Conservation (phyloP, 2,113 vertebrate genomes). For the Nesogale talazaci region DNA sequence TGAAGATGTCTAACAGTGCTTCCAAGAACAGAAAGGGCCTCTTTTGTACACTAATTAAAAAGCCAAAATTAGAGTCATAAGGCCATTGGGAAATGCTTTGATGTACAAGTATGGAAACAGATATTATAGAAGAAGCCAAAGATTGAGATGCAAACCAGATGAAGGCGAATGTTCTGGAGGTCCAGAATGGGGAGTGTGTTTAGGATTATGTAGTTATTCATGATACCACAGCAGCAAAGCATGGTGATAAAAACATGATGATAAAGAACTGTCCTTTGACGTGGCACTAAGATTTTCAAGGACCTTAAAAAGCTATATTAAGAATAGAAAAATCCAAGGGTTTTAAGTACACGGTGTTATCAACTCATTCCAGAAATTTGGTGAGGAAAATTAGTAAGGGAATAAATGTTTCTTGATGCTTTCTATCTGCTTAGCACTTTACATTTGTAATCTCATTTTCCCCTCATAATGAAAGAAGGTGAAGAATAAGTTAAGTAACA, state of each 20-base stretch:
- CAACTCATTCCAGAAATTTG: constrained; percentile 8
- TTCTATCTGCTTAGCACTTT: not conserved
- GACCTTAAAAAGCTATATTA: not conserved
- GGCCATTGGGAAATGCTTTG: constrained; percentile 46
- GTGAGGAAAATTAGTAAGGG: constrained; percentile 15
- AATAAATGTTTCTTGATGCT: not conserved
- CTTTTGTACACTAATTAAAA: constrained; percentile 39
- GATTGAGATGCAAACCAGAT: constrained; percentile 35
- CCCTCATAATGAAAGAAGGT: not conserved
- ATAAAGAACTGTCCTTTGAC: constrained; percentile 36
- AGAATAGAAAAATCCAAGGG: not conserved
- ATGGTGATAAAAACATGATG: not conserved
- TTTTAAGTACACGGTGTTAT: constrained; percentile 41
- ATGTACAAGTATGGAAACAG: constrained; percentile 47
- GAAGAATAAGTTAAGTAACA: constrained; percentile 23
- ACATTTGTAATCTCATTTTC: constrained; percentile 10
- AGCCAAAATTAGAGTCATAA: not conserved
- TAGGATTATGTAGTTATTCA: constrained; percentile 46
- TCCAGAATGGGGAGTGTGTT: not conserved
- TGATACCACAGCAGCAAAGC: not conserved
- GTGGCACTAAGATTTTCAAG: constrained; percentile 23
- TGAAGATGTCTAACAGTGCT: constrained; percentile 3
- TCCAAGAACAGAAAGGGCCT: constrained; percentile 33
- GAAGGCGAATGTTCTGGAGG: constrained; percentile 45
- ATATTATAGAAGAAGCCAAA: constrained; percentile 46